phyloP scores from a whole-genome alignment of 2,113 vertebrate species.

The Protobothrops mucrosquamatus region DNA sequence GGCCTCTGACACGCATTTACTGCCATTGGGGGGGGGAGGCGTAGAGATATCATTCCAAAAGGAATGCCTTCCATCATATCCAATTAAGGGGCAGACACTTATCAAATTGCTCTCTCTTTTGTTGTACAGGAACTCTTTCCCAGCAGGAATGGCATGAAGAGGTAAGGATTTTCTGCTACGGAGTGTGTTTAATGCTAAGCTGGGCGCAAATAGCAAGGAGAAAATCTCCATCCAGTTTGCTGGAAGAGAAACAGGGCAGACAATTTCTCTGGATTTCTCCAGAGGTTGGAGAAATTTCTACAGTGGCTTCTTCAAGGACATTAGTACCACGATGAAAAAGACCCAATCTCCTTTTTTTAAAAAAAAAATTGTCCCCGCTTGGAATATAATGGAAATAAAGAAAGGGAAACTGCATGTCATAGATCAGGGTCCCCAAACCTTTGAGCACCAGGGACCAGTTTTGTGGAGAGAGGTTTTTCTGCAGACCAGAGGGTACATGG shows the following conservation, averaged over 20 bases:
- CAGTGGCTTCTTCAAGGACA: background rate
- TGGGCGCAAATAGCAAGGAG: background rate
- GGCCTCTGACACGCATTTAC: constrained; percentile 45
- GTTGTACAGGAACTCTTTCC: constrained; percentile 43
- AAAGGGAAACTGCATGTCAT: background rate
- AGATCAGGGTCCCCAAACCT: too few species aligned
- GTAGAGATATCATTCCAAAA: constrained; percentile 58
- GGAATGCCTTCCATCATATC: constrained; percentile 62
- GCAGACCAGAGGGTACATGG: too few species aligned
- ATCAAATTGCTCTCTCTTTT: constrained; percentile 51
- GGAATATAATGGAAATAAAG: background rate
- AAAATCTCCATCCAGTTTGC: background rate
- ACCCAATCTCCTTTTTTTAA: background rate
- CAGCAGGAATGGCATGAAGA: background rate
- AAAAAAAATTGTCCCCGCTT: background rate
- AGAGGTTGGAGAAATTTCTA: background rate
- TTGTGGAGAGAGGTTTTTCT: too few species aligned
- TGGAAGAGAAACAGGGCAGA: background rate
- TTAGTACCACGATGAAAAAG: background rate
- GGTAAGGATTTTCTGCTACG: background rate
- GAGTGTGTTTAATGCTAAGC: background rate
- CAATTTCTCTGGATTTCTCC: background rate
- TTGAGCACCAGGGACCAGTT: too few species aligned
- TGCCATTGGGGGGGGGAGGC: constrained; percentile 43
- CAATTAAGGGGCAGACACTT: constrained; percentile 57